phyloP scores from a whole-genome alignment of 1,140 invertebrate species.

The Bicyclus anynana region DNA sequence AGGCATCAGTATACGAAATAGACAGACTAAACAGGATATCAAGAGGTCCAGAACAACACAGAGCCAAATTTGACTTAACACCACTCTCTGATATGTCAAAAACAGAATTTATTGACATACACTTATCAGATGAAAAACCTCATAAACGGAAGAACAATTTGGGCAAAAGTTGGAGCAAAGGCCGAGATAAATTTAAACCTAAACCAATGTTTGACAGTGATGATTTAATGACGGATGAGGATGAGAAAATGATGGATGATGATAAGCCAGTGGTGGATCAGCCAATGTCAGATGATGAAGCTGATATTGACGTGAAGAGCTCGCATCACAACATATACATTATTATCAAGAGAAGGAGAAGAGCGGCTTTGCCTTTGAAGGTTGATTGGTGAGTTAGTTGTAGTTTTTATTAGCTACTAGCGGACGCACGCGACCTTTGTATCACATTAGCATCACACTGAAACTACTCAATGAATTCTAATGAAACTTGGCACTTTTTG shows the following conservation, averaged over 20 bases:
- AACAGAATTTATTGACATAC: conserved; percentile 81
- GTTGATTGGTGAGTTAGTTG: conserved; percentile 65
- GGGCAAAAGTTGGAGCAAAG: conserved; percentile 8
- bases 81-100: conserved; percentile 86
- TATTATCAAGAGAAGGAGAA: conserved; percentile 43
- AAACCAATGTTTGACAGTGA: background rate
- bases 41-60: conserved; percentile 65
- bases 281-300: background rate
- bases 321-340: conserved; percentile 42
- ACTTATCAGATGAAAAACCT: conserved; percentile 69
- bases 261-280: background rate
- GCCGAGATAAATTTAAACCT: conserved; percentile 11
- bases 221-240: background rate
- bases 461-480: no score
- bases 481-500: no score
- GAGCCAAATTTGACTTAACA: conserved; percentile 85
- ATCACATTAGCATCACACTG: no score
- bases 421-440: no score
- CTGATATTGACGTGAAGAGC: conserved; percentile 12
- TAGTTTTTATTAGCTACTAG: conserved; percentile 4
- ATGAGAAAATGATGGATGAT: background rate
- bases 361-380: conserved; percentile 46
- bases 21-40: conserved; percentile 79
- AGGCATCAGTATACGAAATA: conserved; percentile 81
- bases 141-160: conserved; percentile 19